Percentiles rank a stretch among this genome's conserved stretches.
These are phyloP conservation scores for Nymphalis urticae DNA, from an alignment of 2,888 invertebrate species.

Conservation along the genomic window DNA sequence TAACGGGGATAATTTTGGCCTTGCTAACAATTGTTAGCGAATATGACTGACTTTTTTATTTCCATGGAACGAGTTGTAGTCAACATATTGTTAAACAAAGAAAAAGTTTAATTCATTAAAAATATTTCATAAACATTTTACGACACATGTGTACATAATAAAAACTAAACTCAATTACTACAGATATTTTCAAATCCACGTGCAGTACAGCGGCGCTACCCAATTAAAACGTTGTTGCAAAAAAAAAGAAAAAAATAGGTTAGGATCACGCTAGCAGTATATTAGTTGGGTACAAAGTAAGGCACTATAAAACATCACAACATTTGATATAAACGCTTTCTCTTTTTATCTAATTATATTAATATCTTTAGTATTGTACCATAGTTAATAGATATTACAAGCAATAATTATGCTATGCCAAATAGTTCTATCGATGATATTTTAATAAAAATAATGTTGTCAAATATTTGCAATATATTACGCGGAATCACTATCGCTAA, in stretches of 20 bases:
- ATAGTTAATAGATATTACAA: too few species aligned
- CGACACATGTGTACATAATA: background rate
- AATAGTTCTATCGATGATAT: background rate
- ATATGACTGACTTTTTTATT: too few species aligned
- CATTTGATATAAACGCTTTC: background rate
- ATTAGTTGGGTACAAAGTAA: background rate
- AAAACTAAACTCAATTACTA: constrained; percentile 1
- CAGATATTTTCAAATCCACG: constrained; percentile 3
- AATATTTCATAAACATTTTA: background rate
- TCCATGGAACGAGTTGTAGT: too few species aligned
- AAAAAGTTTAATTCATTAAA: background rate
- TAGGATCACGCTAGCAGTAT: constrained; percentile 3
- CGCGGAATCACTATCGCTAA: constrained; percentile 22
- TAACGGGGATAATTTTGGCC: too few species aligned
- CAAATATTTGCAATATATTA: background rate
- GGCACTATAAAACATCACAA: background rate
- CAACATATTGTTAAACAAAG: too few species aligned
- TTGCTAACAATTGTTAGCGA: too few species aligned
- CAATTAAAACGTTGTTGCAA: constrained; percentile 10
- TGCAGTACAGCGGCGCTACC: background rate
- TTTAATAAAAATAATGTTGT: background rate
- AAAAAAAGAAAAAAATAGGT: constrained; percentile 6
- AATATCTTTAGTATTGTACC: too few species aligned
- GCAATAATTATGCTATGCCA: background rate
- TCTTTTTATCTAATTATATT: background rate